Evolutionary conservation across 2,888 invertebrate species (phyloP).

Genomic region (Aelia acuminata): DNA sequence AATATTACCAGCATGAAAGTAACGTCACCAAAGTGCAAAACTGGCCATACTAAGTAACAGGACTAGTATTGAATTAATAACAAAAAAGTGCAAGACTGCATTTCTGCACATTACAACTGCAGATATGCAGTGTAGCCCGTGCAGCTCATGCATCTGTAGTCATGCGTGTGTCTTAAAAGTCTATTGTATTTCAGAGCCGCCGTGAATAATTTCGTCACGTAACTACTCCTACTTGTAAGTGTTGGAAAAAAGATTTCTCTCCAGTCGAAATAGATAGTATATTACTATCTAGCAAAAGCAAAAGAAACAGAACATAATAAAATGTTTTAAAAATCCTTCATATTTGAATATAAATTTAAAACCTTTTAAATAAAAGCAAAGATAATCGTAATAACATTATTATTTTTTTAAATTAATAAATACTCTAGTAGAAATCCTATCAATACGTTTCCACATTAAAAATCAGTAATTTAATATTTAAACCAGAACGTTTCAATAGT

Average conservation of each 20-base stretch:
- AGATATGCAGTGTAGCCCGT: background rate
- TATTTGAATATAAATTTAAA: no score
- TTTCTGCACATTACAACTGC: background rate
- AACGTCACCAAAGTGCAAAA: conserved; percentile 13
- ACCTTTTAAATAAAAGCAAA: no score
- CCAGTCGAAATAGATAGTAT: no score
- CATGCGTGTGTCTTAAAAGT: background rate
- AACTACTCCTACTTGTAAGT: background rate
- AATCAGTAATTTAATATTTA: no score
- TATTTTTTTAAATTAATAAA: no score
- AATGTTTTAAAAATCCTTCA: background rate
- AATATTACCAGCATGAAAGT: conserved; percentile 31
- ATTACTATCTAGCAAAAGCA: no score
- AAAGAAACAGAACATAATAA: background rate
- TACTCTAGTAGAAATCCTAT: no score
- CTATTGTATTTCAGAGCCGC: background rate
- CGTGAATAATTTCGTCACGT: conserved; percentile 7
- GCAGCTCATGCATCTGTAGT: background rate
- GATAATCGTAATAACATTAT: no score
- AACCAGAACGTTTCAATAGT: no score
- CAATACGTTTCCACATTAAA: no score
- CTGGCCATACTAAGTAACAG: background rate
- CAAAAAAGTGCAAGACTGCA: background rate
- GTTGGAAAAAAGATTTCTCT: background rate
- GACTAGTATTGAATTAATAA: background rate